Base-by-base conservation (phyloP, 2,113 vertebrate genomes). In the Solea senegalensis region DNA sequence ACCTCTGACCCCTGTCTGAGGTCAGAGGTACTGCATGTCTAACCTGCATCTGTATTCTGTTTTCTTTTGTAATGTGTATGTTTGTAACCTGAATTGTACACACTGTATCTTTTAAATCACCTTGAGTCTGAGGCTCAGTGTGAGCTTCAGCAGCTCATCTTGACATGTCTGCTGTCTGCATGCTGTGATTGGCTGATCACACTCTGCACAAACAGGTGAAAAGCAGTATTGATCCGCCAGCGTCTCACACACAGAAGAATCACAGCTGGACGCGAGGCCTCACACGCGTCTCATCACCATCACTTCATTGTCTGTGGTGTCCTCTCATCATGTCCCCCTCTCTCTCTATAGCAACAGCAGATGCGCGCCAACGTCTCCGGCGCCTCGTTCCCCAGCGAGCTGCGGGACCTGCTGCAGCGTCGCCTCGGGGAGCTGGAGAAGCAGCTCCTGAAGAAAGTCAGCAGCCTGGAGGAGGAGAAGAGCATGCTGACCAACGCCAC, bases 401-500 rank as follows among this genome's bases (percentile, higher is more conserved):
- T 98, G 9, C 94, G 95, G 0, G 95, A 97, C 85, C 93, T 97
- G 86, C 95, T 99, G 9, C 98, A 98, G 79, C 92, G 88, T 21
- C 91, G 96, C 12, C 95, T 99, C 0, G 94, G 92, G 1, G 96
- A 98, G 60, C 92, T 99, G 84, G 97, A 99, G 86, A 94, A 94
- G 9, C 97, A 98, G 66, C 95, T 99, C 8, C 90, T 97, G 10
- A 95, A 88, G 90, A 99, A 97, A 86, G 97, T 98, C 89, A 95
- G 93, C 0, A 97, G 95, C 88, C 92, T 99, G 54, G 96, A 98
- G 90, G 95, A 95, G 39, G 97, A 99, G 85, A 98, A 98, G 71
- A 95, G 93, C 21, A 82, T 95, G 91, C 92, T 99, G 11, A 96
- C 96, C 81, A 98, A 98, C 0, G 96, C 98, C 90, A 98, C 95